Evolutionary conservation across 1,140 invertebrate genomes (phyloP).

Genomic region (Caerostris extrusa): DNA sequence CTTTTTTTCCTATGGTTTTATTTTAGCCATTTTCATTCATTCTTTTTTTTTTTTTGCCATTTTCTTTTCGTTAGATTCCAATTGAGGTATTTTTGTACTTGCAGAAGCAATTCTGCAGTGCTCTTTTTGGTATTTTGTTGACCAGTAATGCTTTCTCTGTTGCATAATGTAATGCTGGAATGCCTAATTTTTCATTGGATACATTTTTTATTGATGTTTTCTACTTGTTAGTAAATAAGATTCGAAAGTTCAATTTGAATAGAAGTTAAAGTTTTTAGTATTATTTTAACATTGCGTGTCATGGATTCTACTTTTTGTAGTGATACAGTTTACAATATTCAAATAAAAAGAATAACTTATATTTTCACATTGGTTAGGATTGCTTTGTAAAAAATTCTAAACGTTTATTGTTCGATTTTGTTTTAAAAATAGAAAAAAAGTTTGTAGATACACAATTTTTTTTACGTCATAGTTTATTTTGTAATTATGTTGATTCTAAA

Average conservation of each 20-base stretch:
- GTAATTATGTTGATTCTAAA: no score
- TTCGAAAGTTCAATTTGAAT: not conserved
- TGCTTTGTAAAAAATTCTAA: no score
- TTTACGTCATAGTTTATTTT: no score
- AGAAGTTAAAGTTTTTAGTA: not conserved
- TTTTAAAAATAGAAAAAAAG: no score
- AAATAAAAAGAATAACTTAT: not conserved
- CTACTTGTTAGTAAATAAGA: slow-evolving; percentile 19
- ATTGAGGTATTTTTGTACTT: not conserved
- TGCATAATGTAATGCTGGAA: not conserved
- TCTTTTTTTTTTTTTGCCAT: not conserved
- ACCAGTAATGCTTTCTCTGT: not conserved
- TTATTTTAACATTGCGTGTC: not conserved
- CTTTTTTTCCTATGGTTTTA: not conserved
- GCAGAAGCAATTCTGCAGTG: not conserved
- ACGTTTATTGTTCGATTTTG: no score
- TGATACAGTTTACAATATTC: not conserved
- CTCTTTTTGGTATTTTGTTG: not conserved
- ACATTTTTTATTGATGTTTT: not conserved
- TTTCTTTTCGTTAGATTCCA: slow-evolving; percentile 19
- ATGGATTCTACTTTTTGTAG: not conserved
- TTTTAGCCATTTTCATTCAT: not conserved
- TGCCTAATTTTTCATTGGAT: not conserved
- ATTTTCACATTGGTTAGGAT: no score
- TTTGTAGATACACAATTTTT: no score